Base-by-base conservation (phyloP, 2,888 invertebrate species). In the Embidobia sp. region DNA sequence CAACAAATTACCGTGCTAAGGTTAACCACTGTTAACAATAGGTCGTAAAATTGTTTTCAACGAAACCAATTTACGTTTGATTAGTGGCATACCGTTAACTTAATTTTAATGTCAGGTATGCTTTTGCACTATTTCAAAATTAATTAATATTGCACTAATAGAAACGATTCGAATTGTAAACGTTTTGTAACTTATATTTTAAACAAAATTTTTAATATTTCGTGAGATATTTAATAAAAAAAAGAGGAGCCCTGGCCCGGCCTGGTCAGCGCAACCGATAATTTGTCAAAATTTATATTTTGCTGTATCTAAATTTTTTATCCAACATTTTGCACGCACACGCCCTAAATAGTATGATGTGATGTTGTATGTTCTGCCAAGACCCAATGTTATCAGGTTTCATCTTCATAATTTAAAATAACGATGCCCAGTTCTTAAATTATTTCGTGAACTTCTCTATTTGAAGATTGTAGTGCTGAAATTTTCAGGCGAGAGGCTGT, bases 211-310 rank as follows among this genome's bases (percentile, higher is more conserved):
- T n/a, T n/a, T n/a, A n/a, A n/a, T n/a, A n/a, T n/a, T n/a, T n/a
- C n/a, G n/a, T n/a, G n/a, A n/a, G 10, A 18, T 18, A 6, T 46
- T 19, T 55, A 66, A 22, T 40, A n/a, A 13, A 29, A 11, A 11
- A 80, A 81, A 22, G 85, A 86, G 86, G 86, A 89, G 88, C 88
- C 89, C 89, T 87, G 87, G 88, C 88, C 89, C 89, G 89, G 89
- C 89, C 88, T 89, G 89, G 84, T 85, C 82, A 85, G 85, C 85
- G 85, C 82, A 83, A 79, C 55, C 61, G 42, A 40, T 29, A 48
- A 37, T 75, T 63, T 64, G 22, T 44, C 11, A 67, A 46, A 67
- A 22, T 55, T 67, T 63, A 53, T 3, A 27, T 66, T 33, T 64
- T 63, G 49, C 35, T 7, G 33, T 26, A 35, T 26, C 6, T 44